A percentile compares a stretch with the other conserved stretches of the same genome.
Conservation (phyloP, 1,140 invertebrate genomes). For the Cotesia vestalis region DNA sequence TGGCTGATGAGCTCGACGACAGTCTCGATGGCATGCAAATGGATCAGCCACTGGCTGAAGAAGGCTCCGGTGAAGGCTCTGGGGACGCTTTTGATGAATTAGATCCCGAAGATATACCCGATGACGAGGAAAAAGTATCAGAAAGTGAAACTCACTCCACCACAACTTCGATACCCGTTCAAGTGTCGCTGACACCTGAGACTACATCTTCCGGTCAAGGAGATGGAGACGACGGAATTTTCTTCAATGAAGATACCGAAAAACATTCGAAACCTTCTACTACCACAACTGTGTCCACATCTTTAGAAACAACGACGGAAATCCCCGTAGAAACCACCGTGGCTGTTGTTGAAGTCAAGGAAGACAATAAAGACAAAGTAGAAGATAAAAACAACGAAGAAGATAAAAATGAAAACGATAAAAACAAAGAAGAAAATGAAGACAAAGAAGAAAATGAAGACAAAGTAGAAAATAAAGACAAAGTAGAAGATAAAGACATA, state of each 20-base stretch:
- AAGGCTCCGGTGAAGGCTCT: slow-evolving; percentile 43
- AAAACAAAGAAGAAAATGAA: too few relatives aligned
- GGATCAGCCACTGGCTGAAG: slow-evolving; percentile 47
- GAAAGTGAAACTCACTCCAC: slow-evolving; percentile 8
- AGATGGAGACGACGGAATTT: slow-evolving; percentile 43
- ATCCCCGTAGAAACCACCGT: neutral
- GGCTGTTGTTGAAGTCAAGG: too few relatives aligned
- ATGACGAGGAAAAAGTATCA: slow-evolving; percentile 21
- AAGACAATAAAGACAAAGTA: too few relatives aligned
- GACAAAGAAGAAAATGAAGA: too few relatives aligned
- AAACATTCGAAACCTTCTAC: slow-evolving; percentile 27
- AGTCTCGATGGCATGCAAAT: slow-evolving; percentile 52
- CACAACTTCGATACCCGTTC: neutral
- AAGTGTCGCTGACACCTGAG: neutral
- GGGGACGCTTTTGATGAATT: slow-evolving; percentile 31
- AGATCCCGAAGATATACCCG: slow-evolving; percentile 14
- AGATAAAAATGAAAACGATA: too few relatives aligned
- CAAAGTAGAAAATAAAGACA: too few relatives aligned
- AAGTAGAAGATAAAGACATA: neutral
- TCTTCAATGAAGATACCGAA: slow-evolving; percentile 49
- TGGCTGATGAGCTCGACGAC: slow-evolving; percentile 52
- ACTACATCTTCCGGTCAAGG: neutral
- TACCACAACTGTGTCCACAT: neutral
- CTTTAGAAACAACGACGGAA: neutral
- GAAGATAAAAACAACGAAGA: too few relatives aligned